phyloP scores from a whole-genome alignment of 2,797 vertebrate species.

The Moxostoma hubbsi region DNA sequence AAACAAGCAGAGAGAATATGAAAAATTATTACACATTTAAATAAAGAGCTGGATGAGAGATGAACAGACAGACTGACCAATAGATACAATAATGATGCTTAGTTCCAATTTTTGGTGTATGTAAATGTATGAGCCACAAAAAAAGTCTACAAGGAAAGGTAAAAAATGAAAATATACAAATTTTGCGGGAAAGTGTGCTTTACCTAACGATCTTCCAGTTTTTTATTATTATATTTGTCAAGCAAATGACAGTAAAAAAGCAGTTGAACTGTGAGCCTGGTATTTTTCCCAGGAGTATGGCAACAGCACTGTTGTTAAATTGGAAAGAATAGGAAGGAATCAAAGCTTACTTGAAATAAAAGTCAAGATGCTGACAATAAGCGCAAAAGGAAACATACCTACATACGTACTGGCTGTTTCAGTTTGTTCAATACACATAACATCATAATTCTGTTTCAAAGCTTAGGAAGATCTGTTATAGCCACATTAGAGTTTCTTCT shows the following conservation, averaged over 20 bases:
- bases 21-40: neutral
- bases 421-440: constrained; percentile 12
- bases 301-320: constrained; percentile 41
- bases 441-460: constrained; percentile 31
- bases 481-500: constrained; percentile 16
- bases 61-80: neutral
- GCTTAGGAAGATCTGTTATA: constrained; percentile 11
- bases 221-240: constrained; percentile 24
- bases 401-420: too few species aligned
- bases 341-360: constrained; percentile 49
- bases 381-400: neutral
- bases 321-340: constrained; percentile 40
- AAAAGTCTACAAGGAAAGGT: neutral
- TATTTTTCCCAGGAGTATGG: constrained; percentile 44
- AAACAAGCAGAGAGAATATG: constrained; percentile 23
- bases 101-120: neutral
- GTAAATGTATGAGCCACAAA: neutral
- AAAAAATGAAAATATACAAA: neutral
- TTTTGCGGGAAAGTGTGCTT: neutral
- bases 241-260: constrained; percentile 43
- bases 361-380: too few species aligned
- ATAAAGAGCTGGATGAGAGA: neutral
- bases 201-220: neutral
- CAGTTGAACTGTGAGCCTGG: constrained; percentile 22
- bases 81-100: neutral